Evolutionary conservation across 2,797 vertebrate genomes (phyloP), one percentile per base, ranked within the genome.

Genomic region (Pseudopleuronectes americanus): DNA sequence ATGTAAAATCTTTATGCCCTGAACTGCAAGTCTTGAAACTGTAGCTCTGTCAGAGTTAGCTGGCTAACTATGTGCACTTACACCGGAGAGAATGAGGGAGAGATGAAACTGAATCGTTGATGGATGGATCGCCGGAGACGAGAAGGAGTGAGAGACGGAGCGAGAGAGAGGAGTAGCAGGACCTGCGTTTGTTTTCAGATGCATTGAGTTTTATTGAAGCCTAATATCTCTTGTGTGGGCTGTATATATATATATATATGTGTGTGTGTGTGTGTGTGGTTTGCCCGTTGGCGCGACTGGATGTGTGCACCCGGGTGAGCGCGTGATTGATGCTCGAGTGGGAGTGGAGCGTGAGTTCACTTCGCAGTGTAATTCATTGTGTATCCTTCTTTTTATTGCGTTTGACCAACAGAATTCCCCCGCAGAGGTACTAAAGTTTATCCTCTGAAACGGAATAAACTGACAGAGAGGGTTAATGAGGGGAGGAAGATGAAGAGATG

Each of bases 391-490:
- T 76, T 82, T 82, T 70, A 84, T 80, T 79, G 80, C 79, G 52
- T 77, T 83, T 81, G 69, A 84, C 71, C 80, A 75, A 62, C 63
- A 75, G 36, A 75, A 71, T 77, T 62, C 70, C 65, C 81, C 76
- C 45, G 33, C 59, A 80, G 86, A 73, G 64, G 72, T 59, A 66
- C 83, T 88, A 83, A 87, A 87, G 79, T 87, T 78, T 79, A 78
- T 79, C 77, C 79, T 84, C 54, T 48, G 45, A 80, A 81, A 87
- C 80, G 63, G 26, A 70, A 75, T 66, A 67, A 75, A 76, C 74
- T 70, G 72, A 79, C 71, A 73, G 53, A 48, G 62, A 58, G 64
- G 63, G 65, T 62, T 86, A 86, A 89, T 83, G 81, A 90, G 79
- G 64, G 58, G 71, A 69, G 58, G 64, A 68, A 63, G 80, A 89